These are phyloP conservation scores for Acanthoscelides obtectus DNA, from an alignment of 2,888 invertebrate species.

Conservation along the genomic window DNA sequence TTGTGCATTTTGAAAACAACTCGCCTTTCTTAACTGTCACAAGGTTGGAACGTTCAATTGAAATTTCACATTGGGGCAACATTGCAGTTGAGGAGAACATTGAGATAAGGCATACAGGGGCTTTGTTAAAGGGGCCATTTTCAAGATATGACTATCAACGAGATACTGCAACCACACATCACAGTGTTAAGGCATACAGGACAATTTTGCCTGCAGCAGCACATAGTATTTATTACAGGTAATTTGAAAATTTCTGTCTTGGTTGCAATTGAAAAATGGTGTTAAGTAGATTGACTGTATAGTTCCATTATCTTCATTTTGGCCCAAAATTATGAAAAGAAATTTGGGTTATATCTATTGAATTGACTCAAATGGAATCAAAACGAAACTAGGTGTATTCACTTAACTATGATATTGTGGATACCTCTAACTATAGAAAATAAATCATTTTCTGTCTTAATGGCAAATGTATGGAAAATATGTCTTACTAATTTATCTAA, in stretches of 20 bases:
- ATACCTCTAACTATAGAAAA: too few species aligned
- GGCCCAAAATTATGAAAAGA: too few species aligned
- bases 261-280: too few species aligned
- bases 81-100: constrained; percentile 95
- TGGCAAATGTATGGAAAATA: too few species aligned
- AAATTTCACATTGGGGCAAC: constrained; percentile 99
- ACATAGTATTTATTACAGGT: constrained; percentile 84
- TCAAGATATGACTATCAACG: constrained; percentile 97
- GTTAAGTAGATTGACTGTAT: too few species aligned
- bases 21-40: constrained; percentile 94
- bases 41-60: constrained; percentile 70
- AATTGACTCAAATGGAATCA: too few species aligned
- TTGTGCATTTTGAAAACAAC: constrained; percentile 93
- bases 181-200: constrained; percentile 89
- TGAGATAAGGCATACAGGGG: constrained; percentile 89
- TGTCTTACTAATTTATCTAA: too few species aligned
- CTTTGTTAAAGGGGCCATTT: constrained; percentile 88
- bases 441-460: too few species aligned
- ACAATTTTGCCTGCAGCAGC: constrained; percentile 84
- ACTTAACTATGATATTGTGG: too few species aligned
- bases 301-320: too few species aligned
- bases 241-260: not conserved
- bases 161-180: constrained; percentile 80
- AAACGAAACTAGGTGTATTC: too few species aligned
- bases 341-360: too few species aligned